These are phyloP conservation scores for Artibeus lituratus DNA, from an alignment of 2,797 vertebrate species.

Conservation along the genomic window DNA sequence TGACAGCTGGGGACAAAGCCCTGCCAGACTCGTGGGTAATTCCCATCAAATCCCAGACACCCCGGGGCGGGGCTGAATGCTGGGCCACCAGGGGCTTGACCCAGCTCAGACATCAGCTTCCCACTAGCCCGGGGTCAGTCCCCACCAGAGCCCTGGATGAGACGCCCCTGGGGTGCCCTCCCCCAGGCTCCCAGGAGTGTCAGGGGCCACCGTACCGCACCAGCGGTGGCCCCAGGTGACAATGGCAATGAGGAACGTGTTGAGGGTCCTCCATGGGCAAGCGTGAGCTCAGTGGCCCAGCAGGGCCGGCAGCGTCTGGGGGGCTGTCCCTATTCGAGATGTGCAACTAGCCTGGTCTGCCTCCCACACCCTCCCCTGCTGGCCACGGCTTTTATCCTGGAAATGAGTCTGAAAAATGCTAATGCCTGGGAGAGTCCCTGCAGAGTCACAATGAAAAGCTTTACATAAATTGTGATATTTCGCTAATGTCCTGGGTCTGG, in stretches of 20 bases:
- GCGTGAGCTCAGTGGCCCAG: not conserved
- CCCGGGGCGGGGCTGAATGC: rapidly evolving
- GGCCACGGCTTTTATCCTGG: conserved; percentile 74
- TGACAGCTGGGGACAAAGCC: not conserved
- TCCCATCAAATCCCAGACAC: not conserved
- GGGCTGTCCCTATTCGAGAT: conserved; percentile 57
- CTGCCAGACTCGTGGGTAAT: rapidly evolving
- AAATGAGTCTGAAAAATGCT: conserved; percentile 75
- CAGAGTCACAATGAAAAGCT: conserved; percentile 74
- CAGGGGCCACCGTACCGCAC: no score
- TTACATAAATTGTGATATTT: conserved; percentile 75
- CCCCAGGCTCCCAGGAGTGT: not conserved
- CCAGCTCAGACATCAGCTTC: not conserved
- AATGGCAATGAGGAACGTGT: rapidly evolving
- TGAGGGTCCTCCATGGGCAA: not conserved
- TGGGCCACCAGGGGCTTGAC: rapidly evolving
- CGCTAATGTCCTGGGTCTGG: conserved; percentile 18
- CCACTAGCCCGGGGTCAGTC: rapidly evolving
- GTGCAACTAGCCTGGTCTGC: not conserved
- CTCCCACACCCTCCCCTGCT: not conserved
- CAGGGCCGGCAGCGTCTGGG: not conserved
- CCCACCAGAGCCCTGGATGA: not conserved
- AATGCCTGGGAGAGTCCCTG: conserved; percentile 73
- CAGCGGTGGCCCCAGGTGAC: not conserved
- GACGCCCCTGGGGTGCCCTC: rapidly evolving